phyloP scores from a whole-genome alignment of 2,113 vertebrate species.

The Empidonax alnorum region DNA sequence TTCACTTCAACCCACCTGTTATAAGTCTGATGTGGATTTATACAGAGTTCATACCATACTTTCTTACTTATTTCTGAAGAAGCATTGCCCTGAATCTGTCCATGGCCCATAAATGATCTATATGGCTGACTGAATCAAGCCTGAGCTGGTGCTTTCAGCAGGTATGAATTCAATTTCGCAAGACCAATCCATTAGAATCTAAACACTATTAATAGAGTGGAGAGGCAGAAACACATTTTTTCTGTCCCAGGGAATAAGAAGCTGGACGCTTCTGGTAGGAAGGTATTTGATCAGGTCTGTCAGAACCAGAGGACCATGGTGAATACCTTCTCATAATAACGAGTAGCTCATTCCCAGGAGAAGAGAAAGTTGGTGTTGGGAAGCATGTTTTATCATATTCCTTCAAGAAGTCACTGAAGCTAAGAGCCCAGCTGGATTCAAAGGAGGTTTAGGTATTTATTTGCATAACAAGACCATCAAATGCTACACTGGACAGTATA shows the following conservation, averaged over 20 bases:
- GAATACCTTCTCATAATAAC: not conserved
- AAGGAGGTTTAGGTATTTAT: not conserved
- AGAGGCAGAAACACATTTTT: constrained; percentile 20
- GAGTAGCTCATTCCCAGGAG: not conserved
- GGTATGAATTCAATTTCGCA: constrained; percentile 45
- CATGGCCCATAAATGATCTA: constrained; percentile 36
- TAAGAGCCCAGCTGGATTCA: not conserved
- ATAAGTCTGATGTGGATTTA: constrained; percentile 6
- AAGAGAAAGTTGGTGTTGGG: not conserved
- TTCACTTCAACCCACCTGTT: not conserved
- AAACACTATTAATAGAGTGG: constrained; percentile 46
- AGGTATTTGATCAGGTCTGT: constrained; percentile 15
- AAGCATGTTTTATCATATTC: not conserved
- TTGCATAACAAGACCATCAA: not conserved
- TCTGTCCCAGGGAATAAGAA: not conserved
- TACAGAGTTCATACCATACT: constrained; percentile 6
- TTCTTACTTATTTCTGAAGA: constrained; percentile 42
- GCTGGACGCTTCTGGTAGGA: not conserved
- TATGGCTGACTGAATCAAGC: constrained; percentile 19
- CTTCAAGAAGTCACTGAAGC: not conserved
- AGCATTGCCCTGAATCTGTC: constrained; percentile 22
- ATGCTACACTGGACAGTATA: not conserved
- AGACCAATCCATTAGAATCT: constrained; percentile 37
- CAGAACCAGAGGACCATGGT: not conserved
- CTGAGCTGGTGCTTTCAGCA: constrained; percentile 6